Evolutionary conservation across 92 coral and sea anemone genomes (phyloP).

Genomic region (Heteractis magnifica): DNA sequence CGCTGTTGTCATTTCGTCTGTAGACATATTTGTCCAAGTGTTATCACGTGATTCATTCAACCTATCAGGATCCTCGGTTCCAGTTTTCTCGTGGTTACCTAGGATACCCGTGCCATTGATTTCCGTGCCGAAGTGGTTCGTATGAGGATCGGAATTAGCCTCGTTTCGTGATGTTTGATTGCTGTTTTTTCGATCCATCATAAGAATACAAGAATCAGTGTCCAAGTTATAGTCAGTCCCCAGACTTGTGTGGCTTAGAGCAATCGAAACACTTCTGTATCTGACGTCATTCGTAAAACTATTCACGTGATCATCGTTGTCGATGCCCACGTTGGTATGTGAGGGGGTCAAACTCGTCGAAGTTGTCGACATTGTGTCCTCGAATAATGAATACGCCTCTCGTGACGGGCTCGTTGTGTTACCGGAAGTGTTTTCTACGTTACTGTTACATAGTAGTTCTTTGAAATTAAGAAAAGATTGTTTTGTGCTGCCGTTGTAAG

Average conservation of each 20-base stretch:
- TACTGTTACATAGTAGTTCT: slow-evolving; percentile 9
- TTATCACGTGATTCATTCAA: neutral
- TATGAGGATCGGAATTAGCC: neutral
- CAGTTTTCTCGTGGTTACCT: neutral
- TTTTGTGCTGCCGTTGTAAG: slow-evolving; percentile 12
- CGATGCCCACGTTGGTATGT: neutral
- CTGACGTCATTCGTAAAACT: neutral
- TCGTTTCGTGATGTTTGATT: neutral
- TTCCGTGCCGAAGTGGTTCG: neutral
- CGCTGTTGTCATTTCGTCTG: neutral
- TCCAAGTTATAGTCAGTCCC: slow-evolving; percentile 8
- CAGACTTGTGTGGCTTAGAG: slow-evolving; percentile 4
- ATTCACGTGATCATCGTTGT: neutral
- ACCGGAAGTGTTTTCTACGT: slow-evolving; percentile 15
- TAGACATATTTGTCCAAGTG: neutral
- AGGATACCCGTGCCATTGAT: neutral
- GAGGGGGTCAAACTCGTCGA: slow-evolving; percentile 14
- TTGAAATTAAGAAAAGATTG: slow-evolving; percentile 20
- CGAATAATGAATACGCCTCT: slow-evolving; percentile 19
- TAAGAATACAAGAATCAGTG: neutral
- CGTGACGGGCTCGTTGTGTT: slow-evolving; percentile 1
- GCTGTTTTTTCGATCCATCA: neutral
- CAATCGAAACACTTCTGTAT: slow-evolving; percentile 25
- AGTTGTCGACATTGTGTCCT: slow-evolving; percentile 27
- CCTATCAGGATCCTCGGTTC: neutral